Conservation (phyloP, 2,797 vertebrate species). For the Ptychobarbus kaznakovi region DNA sequence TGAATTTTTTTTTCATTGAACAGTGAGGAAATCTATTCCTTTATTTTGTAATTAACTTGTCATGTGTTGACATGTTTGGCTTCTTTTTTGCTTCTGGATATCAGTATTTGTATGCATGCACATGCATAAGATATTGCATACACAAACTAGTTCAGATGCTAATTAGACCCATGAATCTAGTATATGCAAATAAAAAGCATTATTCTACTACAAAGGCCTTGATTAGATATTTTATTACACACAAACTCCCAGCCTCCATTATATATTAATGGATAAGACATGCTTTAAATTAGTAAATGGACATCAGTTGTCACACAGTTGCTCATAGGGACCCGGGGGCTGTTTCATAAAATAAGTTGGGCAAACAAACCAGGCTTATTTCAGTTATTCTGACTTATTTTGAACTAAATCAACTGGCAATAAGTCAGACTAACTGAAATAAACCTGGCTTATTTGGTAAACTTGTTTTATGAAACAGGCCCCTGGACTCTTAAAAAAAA, state of each 20-base stretch:
- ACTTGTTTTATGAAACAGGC: too few relatives aligned
- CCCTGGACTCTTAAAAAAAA: too few relatives aligned
- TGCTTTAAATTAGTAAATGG: neutral
- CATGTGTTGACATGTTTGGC: constrained; percentile 22
- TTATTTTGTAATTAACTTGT: constrained; percentile 33
- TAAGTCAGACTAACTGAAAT: too few relatives aligned
- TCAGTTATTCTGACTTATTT: too few relatives aligned
- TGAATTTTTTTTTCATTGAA: too few relatives aligned
- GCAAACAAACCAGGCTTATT: too few relatives aligned
- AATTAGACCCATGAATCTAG: constrained; percentile 35
- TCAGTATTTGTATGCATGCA: constrained; percentile 29
- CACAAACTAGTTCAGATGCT: neutral
- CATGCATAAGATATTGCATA: constrained; percentile 6
- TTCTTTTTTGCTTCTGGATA: constrained; percentile 22
- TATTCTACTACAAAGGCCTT: constrained; percentile 65
- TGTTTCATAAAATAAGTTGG: too few relatives aligned
- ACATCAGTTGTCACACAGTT: neutral
- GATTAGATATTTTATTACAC: constrained; percentile 70
- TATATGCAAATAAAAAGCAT: neutral
- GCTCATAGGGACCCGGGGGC: neutral
- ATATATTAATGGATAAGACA: neutral
- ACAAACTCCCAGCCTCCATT: constrained; percentile 46
- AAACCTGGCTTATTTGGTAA: too few relatives aligned
- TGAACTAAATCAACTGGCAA: too few relatives aligned
- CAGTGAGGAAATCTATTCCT: constrained; percentile 6